Conservation (phyloP, 2,113 vertebrate species). For the Felis chaus region DNA sequence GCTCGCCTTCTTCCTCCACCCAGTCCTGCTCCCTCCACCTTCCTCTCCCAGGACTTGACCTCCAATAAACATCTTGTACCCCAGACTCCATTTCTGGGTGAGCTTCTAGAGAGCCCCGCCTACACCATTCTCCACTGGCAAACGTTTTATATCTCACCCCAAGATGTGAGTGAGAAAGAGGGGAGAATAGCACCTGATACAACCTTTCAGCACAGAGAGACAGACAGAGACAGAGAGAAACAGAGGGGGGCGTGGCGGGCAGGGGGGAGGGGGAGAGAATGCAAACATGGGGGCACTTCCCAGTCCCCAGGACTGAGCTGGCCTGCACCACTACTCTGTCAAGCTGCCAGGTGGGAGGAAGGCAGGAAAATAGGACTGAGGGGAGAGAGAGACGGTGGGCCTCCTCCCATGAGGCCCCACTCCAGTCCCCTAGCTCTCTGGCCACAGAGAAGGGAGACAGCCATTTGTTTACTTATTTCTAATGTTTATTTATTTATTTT, state of each 20-base stretch:
- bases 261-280: rapidly evolving
- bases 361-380: neutral
- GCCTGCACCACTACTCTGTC: too few relatives aligned
- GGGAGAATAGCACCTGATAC: rapidly evolving
- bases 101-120: neutral
- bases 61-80: neutral
- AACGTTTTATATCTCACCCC: neutral
- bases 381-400: neutral
- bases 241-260: rapidly evolving
- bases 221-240: neutral
- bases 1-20: neutral
- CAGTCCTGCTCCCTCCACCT: neutral
- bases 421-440: neutral
- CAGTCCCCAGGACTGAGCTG: neutral
- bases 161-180: too few relatives aligned
- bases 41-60: neutral
- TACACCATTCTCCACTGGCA: neutral
- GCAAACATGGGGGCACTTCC: rapidly evolving
- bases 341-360: neutral
- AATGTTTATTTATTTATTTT: too few relatives aligned
- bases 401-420: rapidly evolving
- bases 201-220: neutral
- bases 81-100: neutral
- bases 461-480: too few relatives aligned
- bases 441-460: neutral